Evolutionary conservation across 2,113 vertebrate genomes (phyloP).

Genomic region (Chionis minor): DNA sequence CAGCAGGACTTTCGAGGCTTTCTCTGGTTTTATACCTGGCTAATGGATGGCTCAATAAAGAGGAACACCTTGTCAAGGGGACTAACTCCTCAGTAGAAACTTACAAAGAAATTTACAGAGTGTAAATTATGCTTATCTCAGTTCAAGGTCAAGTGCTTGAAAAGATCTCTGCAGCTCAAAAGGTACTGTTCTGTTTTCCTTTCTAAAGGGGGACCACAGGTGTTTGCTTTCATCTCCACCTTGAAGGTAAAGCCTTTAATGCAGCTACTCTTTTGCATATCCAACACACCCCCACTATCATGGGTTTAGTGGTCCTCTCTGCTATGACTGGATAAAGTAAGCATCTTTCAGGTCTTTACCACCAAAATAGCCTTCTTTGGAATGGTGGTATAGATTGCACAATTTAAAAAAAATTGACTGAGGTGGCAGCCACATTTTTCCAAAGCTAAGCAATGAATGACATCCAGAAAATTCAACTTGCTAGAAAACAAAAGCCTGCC

Average conservation of each 20-base stretch:
- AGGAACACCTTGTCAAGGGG: background rate
- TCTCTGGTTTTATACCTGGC: background rate
- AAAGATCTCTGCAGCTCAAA: background rate
- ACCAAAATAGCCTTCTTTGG: background rate
- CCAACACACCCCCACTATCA: fast-evolving
- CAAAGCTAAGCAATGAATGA: background rate
- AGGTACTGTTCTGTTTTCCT: background rate
- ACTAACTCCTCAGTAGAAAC: background rate
- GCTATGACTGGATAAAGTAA: background rate
- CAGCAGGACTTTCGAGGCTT: background rate
- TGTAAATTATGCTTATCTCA: background rate
- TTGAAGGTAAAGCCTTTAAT: background rate
- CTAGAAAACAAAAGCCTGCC: background rate
- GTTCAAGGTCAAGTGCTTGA: background rate
- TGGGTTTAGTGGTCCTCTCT: background rate
- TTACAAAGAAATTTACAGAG: too few species aligned
- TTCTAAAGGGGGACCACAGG: background rate
- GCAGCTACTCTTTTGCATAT: background rate
- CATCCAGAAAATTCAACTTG: background rate
- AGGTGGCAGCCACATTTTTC: background rate
- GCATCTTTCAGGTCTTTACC: background rate
- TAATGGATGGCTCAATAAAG: background rate
- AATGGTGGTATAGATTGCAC: background rate
- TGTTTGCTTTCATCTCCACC: background rate
- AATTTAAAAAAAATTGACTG: background rate